Evolutionary conservation across 1,140 invertebrate genomes (phyloP).

Genomic region (Brachionus rotundiformis): DNA sequence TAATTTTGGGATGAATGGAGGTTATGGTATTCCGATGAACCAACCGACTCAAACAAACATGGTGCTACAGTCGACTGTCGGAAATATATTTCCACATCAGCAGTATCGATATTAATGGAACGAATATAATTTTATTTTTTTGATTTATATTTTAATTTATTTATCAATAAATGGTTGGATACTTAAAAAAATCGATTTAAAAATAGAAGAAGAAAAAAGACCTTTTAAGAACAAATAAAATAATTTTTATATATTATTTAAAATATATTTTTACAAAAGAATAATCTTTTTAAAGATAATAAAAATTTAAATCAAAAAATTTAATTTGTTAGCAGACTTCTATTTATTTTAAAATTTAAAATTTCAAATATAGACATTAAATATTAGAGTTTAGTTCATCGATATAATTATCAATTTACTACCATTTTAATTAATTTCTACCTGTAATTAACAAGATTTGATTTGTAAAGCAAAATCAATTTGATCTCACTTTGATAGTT

Average conservation of each 20-base stretch:
- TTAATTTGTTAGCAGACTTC: too few relatives aligned
- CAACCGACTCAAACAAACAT: not conserved
- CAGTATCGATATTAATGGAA: constrained; percentile 22
- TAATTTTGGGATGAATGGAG: not conserved
- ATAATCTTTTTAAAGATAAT: not conserved
- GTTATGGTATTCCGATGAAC: not conserved
- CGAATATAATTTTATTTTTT: constrained; percentile 1
- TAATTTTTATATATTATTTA: not conserved
- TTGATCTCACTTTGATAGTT: too few relatives aligned
- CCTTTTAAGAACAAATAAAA: not conserved
- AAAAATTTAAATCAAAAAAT: not conserved
- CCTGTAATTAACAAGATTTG: too few relatives aligned
- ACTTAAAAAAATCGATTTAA: constrained; percentile 7
- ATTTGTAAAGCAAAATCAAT: too few relatives aligned
- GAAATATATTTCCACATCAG: not conserved
- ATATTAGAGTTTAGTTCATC: too few relatives aligned
- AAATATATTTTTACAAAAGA: not conserved
- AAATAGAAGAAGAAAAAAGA: not conserved
- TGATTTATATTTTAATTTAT: constrained; percentile 10
- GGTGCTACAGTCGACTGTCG: not conserved
- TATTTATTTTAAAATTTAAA: too few relatives aligned
- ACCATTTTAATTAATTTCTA: too few relatives aligned
- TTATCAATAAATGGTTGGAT: constrained; percentile 20
- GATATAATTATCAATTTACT: too few relatives aligned
- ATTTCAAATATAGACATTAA: too few relatives aligned